These are phyloP conservation scores for Bolinopsis microptera DNA, from an alignment of 37 sponge, comb jelly and placozoan species.

Conservation along the genomic window DNA sequence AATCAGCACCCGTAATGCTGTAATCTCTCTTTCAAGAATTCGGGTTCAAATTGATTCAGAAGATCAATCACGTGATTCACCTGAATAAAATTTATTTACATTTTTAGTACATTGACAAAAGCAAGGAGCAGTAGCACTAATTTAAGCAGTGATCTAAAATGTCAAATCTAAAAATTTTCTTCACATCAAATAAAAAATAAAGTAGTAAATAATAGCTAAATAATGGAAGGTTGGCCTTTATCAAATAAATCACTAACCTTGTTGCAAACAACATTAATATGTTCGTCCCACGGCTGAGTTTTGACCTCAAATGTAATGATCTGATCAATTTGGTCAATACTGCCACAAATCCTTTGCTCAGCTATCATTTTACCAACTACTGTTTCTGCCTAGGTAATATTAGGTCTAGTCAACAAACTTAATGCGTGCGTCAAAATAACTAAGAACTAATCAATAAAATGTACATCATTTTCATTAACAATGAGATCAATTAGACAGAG, in stretches of 20 bases:
- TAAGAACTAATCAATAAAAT: too few relatives aligned
- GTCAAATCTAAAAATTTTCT: too few relatives aligned
- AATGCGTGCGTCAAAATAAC: background rate
- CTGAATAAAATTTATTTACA: background rate
- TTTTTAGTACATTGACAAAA: background rate
- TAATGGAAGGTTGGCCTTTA: background rate
- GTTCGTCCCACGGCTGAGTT: slow-evolving; percentile 78
- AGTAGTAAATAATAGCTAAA: too few relatives aligned
- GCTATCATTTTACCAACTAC: slow-evolving; percentile 93
- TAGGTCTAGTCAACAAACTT: background rate
- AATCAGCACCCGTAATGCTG: slow-evolving; percentile 38
- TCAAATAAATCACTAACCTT: too few relatives aligned
- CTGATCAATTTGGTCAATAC: slow-evolving; percentile 91
- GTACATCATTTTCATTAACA: too few relatives aligned
- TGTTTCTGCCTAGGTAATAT: slow-evolving; percentile 83
- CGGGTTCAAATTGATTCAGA: slow-evolving; percentile 15
- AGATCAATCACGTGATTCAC: slow-evolving; percentile 43
- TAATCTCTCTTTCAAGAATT: slow-evolving; percentile 12
- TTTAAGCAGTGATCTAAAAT: too few relatives aligned
- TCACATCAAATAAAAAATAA: too few relatives aligned
- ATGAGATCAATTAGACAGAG: too few relatives aligned
- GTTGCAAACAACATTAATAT: slow-evolving; percentile 80
- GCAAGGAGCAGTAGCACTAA: background rate
- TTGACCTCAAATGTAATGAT: slow-evolving; percentile 79
- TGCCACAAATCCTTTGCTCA: slow-evolving; percentile 87